A percentile compares a stretch with the other conserved stretches of the same genome.
Evolutionary conservation across 2,888 invertebrate species (phyloP).

Genomic region (Ganaspis brasiliensis): DNA sequence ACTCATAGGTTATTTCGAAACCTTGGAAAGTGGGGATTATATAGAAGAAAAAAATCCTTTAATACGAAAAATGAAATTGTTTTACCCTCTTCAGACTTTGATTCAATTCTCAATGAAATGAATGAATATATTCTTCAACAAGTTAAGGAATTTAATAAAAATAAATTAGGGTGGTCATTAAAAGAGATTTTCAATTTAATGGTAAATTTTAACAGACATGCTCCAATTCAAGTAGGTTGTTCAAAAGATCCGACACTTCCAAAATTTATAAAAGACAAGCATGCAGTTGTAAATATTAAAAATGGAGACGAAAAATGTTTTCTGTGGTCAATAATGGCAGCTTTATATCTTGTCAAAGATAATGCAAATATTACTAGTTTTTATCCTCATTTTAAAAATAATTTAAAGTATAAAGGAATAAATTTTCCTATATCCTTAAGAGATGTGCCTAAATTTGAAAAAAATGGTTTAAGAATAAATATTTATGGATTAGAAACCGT

Average conservation of each 20-base stretch:
- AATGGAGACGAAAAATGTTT: slow-evolving; percentile 61
- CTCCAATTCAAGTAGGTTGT: slow-evolving; percentile 52
- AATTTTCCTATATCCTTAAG: slow-evolving; percentile 53
- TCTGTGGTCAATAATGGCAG: slow-evolving; percentile 29
- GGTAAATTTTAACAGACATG: slow-evolving; percentile 59
- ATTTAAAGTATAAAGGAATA: not conserved
- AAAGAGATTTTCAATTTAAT: slow-evolving; percentile 58
- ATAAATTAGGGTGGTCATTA: slow-evolving; percentile 54
- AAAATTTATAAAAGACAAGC: slow-evolving; percentile 54
- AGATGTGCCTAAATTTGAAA: not conserved
- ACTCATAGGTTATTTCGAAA: not conserved
- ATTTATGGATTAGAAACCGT: not conserved
- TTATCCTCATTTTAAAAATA: slow-evolving; percentile 48
- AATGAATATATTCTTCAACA: not conserved
- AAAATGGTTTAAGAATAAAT: slow-evolving; percentile 49
- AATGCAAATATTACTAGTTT: slow-evolving; percentile 41
- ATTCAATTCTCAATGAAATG: not conserved
- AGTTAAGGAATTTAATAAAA: not conserved
- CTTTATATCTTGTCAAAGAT: not conserved
- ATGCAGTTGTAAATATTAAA: slow-evolving; percentile 62
- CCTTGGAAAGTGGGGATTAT: slow-evolving; percentile 24
- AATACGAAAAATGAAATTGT: not conserved
- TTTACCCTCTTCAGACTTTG: not conserved
- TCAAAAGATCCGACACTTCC: slow-evolving; percentile 56
- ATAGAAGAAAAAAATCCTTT: not conserved